Conservation (phyloP, 1,140 invertebrate species). For the Drosophila lini region DNA sequence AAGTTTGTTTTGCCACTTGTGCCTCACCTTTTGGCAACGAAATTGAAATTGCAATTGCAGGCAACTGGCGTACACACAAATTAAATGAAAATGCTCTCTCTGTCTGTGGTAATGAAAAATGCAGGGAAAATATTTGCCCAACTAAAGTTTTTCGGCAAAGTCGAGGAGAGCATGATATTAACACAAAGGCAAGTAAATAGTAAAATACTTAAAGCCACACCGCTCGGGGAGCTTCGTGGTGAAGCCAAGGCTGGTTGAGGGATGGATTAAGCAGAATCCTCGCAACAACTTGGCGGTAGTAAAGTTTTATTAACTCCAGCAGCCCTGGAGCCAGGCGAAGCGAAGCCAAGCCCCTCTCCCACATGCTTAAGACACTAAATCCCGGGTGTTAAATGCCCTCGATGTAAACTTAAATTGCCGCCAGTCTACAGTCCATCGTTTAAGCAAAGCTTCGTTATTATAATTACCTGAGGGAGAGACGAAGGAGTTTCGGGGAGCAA, state of each 20-base stretch:
- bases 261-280: slow-evolving; percentile 14
- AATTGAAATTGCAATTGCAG: slow-evolving; percentile 48
- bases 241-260: not conserved
- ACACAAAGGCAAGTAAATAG: slow-evolving; percentile 18
- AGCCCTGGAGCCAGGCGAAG: not conserved
- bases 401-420: slow-evolving; percentile 29
- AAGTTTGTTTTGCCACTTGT: slow-evolving; percentile 44
- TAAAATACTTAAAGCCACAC: slow-evolving; percentile 26
- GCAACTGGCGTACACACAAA: slow-evolving; percentile 31
- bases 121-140: slow-evolving; percentile 24
- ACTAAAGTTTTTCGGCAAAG: slow-evolving; percentile 17
- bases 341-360: slow-evolving; percentile 8
- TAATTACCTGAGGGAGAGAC: slow-evolving; percentile 55
- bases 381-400: slow-evolving; percentile 37
- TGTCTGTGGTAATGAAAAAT: slow-evolving; percentile 35
- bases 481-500: slow-evolving; percentile 11
- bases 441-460: slow-evolving; percentile 49
- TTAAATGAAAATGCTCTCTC: slow-evolving; percentile 25
- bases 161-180: slow-evolving; percentile 13
- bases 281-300: slow-evolving; percentile 18
- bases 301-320: slow-evolving; percentile 44
- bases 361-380: slow-evolving; percentile 32
- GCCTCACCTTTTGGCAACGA: slow-evolving; percentile 23
- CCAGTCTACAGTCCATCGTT: slow-evolving; percentile 24
- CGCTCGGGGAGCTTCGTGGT: slow-evolving; percentile 14